Base-by-base conservation (phyloP, 2,797 vertebrate genomes). In the Enteromius thamalakanensis region DNA sequence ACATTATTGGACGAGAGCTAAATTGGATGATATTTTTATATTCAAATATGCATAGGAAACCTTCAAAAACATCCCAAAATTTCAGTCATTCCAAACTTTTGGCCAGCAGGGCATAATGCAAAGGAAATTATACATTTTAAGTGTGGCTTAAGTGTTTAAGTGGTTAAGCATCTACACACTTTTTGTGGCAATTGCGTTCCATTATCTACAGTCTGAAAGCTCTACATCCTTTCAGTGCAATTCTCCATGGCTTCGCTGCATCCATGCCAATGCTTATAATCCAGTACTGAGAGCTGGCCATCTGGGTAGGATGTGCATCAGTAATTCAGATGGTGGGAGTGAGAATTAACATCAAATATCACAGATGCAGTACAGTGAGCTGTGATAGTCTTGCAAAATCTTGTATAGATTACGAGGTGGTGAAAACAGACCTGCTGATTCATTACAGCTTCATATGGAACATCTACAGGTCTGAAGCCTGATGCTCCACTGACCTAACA, bases 401-500 rank as follows among this genome's bases (percentile, higher is more conserved):
- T 21, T 71, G 42, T 42, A 32, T 71, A 29, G 15, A 58, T 45
- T 40, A 45, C 1, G 34, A 70, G 26, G 49, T 23, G 69, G 19
- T 81, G 68, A 58, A 64, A 34, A 69, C 0, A 79, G 79, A 67
- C 69, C 47, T 34, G 29, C 45, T 32, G 75, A 78, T 69, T 76
- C 23, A 19, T 21, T 8, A 29, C 23, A 72, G 6, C 32, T 65
- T 29, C 14, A 64, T 32, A 40, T 37, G 34, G n/a, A 62, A 67
- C 76, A 64, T 80, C 81, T 34, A 85, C 79, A 84, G 74, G 62
- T 85, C 76, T 58, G 1, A 77, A 85, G 74, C 81, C 80, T 76
- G n/a, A 64, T 58, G 83, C 49, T 80, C 70, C 71, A 45, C 62
- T 82, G 86, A 88, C 79, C 79, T 23, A 62, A 37, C 9, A 45